phyloP scores from a whole-genome alignment of 2,113 vertebrate genomes.

The Tinamus guttatus region DNA sequence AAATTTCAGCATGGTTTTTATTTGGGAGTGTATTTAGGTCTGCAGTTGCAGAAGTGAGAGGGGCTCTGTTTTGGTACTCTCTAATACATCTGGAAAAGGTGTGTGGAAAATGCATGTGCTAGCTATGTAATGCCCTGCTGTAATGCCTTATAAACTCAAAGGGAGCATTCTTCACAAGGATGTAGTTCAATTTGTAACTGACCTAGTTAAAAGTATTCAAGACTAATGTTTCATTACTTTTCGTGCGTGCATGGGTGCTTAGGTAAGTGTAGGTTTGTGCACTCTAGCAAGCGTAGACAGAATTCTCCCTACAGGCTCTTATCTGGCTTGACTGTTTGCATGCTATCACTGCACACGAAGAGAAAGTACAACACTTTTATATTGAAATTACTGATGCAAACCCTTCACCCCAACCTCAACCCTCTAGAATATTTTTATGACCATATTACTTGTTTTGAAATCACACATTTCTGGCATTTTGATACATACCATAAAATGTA shows the following conservation, averaged over 20 bases:
- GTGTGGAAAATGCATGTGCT: not conserved
- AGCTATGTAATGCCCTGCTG: not conserved
- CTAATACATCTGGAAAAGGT: not conserved
- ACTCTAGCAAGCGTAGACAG: accelerated
- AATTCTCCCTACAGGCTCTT: accelerated
- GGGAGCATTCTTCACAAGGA: not conserved
- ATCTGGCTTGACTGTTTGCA: not conserved
- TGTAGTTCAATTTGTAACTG: not conserved
- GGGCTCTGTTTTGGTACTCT: not conserved
- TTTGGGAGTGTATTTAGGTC: not conserved
- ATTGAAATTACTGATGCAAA: not conserved
- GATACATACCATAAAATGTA: not conserved
- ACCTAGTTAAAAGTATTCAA: not conserved
- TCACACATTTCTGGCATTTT: not conserved
- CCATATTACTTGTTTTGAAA: not conserved
- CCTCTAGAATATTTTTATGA: not conserved
- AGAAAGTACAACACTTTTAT: not conserved
- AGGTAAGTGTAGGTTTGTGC: not conserved
- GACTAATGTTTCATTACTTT: not conserved
- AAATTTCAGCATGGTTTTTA: not conserved
- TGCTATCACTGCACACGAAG: accelerated
- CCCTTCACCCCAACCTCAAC: not conserved
- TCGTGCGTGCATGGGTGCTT: accelerated
- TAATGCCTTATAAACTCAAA: not conserved
- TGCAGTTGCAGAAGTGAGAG: accelerated